phyloP scores from a whole-genome alignment of 1,140 invertebrate species.

The Argopecten irradians region DNA sequence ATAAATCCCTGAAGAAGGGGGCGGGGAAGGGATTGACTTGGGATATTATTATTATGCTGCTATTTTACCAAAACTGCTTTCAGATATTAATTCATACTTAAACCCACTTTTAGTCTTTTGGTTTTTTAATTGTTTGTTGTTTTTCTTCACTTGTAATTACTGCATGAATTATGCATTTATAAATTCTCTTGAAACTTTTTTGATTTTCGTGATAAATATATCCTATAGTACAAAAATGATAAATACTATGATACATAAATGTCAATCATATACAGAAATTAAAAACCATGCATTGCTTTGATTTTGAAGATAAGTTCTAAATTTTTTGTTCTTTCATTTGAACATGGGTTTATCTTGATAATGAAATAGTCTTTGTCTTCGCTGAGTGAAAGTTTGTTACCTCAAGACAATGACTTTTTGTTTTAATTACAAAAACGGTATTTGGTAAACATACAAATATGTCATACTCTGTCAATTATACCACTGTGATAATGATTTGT shows the following conservation, averaged over 20 bases:
- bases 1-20: background rate
- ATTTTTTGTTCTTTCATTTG: background rate
- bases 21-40: background rate
- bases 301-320: background rate
- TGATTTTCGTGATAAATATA: too few relatives aligned
- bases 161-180: too few relatives aligned
- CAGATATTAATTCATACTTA: too few relatives aligned
- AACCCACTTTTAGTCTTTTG: too few relatives aligned
- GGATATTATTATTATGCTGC: too few relatives aligned
- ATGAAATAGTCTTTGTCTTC: background rate
- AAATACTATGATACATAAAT: too few relatives aligned
- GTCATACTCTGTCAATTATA: conserved; percentile 17
- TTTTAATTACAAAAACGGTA: conserved; percentile 23
- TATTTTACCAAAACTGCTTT: too few relatives aligned
- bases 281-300: background rate
- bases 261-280: too few relatives aligned
- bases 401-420: background rate
- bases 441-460: background rate
- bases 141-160: too few relatives aligned
- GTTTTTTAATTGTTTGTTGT: too few relatives aligned
- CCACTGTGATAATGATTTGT: background rate
- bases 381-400: background rate
- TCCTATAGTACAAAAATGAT: too few relatives aligned
- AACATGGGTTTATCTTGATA: background rate
- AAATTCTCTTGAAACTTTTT: too few relatives aligned